Evolutionary conservation across 1,140 invertebrate genomes (phyloP).

Genomic region (Medauroidea extradentata): DNA sequence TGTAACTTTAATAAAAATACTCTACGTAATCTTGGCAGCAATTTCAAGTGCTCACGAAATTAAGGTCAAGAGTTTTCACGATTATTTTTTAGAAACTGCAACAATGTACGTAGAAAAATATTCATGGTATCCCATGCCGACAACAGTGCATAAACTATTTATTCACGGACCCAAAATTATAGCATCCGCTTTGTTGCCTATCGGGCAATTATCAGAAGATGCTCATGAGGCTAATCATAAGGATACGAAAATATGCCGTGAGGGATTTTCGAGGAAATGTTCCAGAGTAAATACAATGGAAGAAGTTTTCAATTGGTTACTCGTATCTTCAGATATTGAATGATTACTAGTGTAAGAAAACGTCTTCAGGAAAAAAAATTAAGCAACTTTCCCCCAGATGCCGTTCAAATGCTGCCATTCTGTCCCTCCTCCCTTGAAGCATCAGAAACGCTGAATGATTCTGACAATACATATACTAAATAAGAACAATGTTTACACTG

Average conservation of each 20-base stretch:
- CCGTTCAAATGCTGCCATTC: too few relatives aligned
- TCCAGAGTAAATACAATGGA: slow-evolving; percentile 25
- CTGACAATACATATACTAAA: too few relatives aligned
- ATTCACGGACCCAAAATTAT: slow-evolving; percentile 32
- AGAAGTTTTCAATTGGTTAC: slow-evolving; percentile 29
- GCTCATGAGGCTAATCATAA: slow-evolving; percentile 35
- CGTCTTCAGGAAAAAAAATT: background rate
- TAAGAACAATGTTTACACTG: too few relatives aligned
- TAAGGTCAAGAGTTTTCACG: slow-evolving; percentile 14
- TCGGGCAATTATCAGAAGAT: slow-evolving; percentile 38
- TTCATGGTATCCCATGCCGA: slow-evolving; percentile 36
- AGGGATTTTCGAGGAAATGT: slow-evolving; percentile 25
- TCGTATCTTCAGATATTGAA: slow-evolving; percentile 28
- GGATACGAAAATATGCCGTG: slow-evolving; percentile 26
- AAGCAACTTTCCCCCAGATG: background rate
- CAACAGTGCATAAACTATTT: slow-evolving; percentile 39
- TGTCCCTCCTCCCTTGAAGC: too few relatives aligned
- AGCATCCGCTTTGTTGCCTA: slow-evolving; percentile 28
- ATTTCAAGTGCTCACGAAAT: slow-evolving; percentile 10
- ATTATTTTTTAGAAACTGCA: slow-evolving; percentile 8
- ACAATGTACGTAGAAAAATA: slow-evolving; percentile 19
- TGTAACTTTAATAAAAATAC: slow-evolving; percentile 9
- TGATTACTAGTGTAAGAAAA: slow-evolving; percentile 1
- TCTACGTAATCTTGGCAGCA: slow-evolving; percentile 1
- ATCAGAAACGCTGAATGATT: too few relatives aligned